Base-by-base conservation (phyloP, 2,797 vertebrate genomes). In the Crypturellus tataupa region DNA sequence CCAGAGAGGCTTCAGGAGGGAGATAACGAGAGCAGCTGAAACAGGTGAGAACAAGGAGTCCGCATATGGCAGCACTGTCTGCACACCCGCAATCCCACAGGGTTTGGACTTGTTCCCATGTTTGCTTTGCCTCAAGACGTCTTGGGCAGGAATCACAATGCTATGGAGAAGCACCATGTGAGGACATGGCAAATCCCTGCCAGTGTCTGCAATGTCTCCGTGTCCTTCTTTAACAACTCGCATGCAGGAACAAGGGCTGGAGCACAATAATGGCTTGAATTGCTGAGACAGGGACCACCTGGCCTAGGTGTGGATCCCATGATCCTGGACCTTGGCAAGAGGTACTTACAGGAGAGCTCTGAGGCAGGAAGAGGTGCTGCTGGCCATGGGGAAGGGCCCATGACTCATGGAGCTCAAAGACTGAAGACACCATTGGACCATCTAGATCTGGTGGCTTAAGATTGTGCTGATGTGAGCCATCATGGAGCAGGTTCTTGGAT, bases 281-380 rank as follows among this genome's bases (percentile, higher is more conserved):
- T 73, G 20, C 49, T 78, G 85, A 24, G n/a, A 64, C 49, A 51
- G 1, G 8, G 64, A 56, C 69, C 69, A 1, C 25, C 25, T 72
- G 55, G 59, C 23, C 35, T 12, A 2, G 10, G 7, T 2, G 2
- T 31, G 64, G 51, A 49, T 27, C 63, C 5, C 0, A 0, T 15
- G 31, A 23, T 2, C 1, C 17, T 19, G 60, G 49, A 10, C 63
- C 39, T 55, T 46, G 59, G 17, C 29, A 53, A 42, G 31, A 10
- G 70, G 42, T 37, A 4, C 19, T 33, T 24, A 17, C 49, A 55
- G n/a, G 29, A 12, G 25, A 78, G 12, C 23, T 40, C 72, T 65
- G 83, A 63, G 37, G 44, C 70, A 56, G 27, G 44, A 82, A 24
- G 25, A 27, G 47, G 7, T 20, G 39, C 58, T 80, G 62, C 56